phyloP scores from a whole-genome alignment of 1,140 invertebrate genomes.

The Procambarus virginalis region DNA sequence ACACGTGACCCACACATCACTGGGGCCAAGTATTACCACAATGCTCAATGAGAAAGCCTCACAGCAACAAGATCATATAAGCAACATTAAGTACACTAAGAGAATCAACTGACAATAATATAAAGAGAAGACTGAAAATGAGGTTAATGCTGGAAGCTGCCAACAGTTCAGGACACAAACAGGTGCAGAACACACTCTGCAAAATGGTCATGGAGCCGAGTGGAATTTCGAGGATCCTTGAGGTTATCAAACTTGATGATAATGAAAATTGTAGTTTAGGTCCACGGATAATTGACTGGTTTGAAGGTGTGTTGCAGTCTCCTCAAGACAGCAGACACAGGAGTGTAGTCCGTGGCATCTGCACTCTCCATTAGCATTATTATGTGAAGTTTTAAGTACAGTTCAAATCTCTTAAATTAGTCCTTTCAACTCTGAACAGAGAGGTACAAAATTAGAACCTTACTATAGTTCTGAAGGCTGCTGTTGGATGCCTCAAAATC shows the following conservation, averaged over 20 bases:
- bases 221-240: not conserved
- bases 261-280: not conserved
- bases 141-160: constrained; percentile 35
- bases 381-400: not conserved
- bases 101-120: not conserved
- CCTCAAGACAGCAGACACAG: not conserved
- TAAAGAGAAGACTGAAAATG: not conserved
- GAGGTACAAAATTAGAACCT: constrained; percentile 23
- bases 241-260: not conserved
- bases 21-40: not conserved
- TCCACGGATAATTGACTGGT: constrained; percentile 1
- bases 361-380: not conserved
- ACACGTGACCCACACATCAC: not conserved
- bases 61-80: constrained; percentile 26
- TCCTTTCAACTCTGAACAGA: constrained; percentile 24
- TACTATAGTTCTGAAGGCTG: not conserved
- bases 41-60: not conserved
- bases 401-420: not conserved
- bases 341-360: not conserved
- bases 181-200: not conserved
- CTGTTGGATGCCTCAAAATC: constrained; percentile 16
- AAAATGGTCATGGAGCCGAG: not conserved
- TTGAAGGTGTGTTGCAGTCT: not conserved
- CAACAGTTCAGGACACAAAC: not conserved
- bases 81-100: not conserved